A percentile compares a stretch with the other conserved stretches of the same genome.
phyloP scores from a whole-genome alignment of 2,888 invertebrate species.

The Tribolium freemani region DNA sequence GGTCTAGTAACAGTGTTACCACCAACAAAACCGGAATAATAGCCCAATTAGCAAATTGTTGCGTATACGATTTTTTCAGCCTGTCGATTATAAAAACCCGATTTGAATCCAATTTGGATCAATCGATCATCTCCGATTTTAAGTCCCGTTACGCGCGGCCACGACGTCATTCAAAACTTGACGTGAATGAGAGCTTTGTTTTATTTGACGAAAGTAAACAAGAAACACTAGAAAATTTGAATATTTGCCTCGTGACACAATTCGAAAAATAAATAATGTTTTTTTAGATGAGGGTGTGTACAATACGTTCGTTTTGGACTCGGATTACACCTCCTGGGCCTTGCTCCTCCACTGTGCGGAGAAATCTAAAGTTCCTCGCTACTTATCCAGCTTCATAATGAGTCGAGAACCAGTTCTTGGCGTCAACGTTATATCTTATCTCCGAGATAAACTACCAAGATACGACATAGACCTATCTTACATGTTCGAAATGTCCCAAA shows the following conservation, averaged over 20 bases:
- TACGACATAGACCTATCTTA: conserved; percentile 90
- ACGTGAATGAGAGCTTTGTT: neutral
- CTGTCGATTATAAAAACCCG: neutral
- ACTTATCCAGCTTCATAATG: conserved; percentile 86
- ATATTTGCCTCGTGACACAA: neutral
- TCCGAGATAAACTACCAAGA: conserved; percentile 82
- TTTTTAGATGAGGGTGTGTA: conserved; percentile 87
- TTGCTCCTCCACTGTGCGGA: conserved; percentile 89
- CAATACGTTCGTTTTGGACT: conserved; percentile 88
- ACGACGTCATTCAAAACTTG: neutral
- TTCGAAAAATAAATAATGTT: neutral
- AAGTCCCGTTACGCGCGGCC: neutral
- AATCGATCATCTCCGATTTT: neutral
- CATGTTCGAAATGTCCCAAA: conserved; percentile 86
- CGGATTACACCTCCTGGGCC: conserved; percentile 87
- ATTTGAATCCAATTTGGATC: neutral
- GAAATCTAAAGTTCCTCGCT: conserved; percentile 82
- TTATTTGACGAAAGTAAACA: neutral
- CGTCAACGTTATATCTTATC: conserved; percentile 80
- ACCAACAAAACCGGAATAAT: too few relatives aligned
- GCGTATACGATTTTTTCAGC: too few relatives aligned
- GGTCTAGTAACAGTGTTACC: too few relatives aligned
- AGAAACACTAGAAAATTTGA: neutral
- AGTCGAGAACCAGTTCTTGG: conserved; percentile 75
- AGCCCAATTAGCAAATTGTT: too few relatives aligned